phyloP scores from a whole-genome alignment of 2,797 vertebrate genomes.

The Tarsius wallacei region DNA sequence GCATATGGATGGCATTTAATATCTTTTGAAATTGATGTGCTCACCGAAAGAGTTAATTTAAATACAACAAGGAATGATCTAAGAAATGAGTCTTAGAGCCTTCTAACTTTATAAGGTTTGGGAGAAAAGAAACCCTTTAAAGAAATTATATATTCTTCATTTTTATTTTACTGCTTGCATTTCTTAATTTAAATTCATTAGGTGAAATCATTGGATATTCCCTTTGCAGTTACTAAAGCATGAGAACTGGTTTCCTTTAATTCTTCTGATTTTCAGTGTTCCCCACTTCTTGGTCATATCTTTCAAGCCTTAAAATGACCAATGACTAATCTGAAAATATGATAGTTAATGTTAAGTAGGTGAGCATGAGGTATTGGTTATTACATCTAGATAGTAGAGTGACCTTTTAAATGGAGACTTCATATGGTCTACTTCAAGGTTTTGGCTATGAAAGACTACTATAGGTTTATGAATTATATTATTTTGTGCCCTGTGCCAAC shows the following conservation, averaged over 20 bases:
- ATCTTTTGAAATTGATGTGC: background rate
- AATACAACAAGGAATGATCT: background rate
- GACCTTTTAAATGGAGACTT: conserved; percentile 4
- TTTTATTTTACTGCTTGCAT: conserved; percentile 27
- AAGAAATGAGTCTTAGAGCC: background rate
- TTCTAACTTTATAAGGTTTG: background rate
- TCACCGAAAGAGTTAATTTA: background rate
- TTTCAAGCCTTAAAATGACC: background rate
- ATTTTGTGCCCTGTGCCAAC: conserved; percentile 8
- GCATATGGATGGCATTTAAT: background rate
- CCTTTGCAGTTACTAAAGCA: background rate
- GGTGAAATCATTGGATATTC: background rate
- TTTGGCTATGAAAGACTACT: background rate
- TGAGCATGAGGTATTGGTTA: conserved; percentile 28
- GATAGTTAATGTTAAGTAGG: conserved; percentile 9
- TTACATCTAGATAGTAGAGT: background rate
- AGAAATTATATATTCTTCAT: conserved; percentile 12
- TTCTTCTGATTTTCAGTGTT: background rate
- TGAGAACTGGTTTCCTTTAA: background rate
- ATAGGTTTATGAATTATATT: background rate
- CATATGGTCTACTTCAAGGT: conserved; percentile 24
- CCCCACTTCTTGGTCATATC: background rate
- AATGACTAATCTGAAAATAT: conserved; percentile 32
- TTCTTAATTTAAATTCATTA: background rate
- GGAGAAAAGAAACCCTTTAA: background rate